Conservation (phyloP, 2,797 vertebrate species). For the Triplophysa yarkandensis region DNA sequence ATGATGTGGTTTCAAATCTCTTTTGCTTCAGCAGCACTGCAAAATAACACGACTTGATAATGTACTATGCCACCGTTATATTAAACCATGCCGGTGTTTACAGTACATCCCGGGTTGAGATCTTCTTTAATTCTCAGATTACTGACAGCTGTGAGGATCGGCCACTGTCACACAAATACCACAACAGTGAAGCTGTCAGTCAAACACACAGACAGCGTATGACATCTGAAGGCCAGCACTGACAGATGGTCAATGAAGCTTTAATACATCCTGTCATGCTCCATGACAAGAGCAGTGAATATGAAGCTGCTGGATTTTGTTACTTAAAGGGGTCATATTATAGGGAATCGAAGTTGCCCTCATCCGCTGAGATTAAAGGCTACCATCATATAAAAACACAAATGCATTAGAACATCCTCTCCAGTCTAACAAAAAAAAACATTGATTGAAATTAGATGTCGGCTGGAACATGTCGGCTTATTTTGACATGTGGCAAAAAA, state of each 20-base stretch:
- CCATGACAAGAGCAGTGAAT: slow-evolving; percentile 44
- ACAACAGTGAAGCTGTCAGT: slow-evolving; percentile 45
- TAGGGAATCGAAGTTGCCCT: slow-evolving; percentile 22
- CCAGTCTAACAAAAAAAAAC: neutral
- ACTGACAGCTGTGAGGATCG: slow-evolving; percentile 33
- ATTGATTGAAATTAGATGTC: neutral
- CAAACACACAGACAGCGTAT: slow-evolving; percentile 21
- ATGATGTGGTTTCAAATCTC: neutral
- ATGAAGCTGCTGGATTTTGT: slow-evolving; percentile 39
- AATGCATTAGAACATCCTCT: neutral
- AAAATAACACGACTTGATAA: neutral
- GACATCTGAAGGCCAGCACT: slow-evolving; percentile 32
- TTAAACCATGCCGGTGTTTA: neutral
- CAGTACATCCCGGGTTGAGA: neutral
- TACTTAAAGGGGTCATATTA: slow-evolving; percentile 29
- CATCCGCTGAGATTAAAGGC: slow-evolving; percentile 23
- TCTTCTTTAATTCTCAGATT: slow-evolving; percentile 24
- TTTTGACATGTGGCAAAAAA: neutral
- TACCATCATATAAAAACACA: neutral
- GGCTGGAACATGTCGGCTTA: too few relatives aligned
- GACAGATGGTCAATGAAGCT: slow-evolving; percentile 57
- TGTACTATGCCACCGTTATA: neutral
- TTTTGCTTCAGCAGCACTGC: neutral
- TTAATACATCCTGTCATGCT: slow-evolving; percentile 49
- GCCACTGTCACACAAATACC: slow-evolving; percentile 35